Percentiles rank a stretch among this genome's conserved stretches.
Conservation (phyloP, 2,888 invertebrate genomes). For the Oscheius sp. region DNA sequence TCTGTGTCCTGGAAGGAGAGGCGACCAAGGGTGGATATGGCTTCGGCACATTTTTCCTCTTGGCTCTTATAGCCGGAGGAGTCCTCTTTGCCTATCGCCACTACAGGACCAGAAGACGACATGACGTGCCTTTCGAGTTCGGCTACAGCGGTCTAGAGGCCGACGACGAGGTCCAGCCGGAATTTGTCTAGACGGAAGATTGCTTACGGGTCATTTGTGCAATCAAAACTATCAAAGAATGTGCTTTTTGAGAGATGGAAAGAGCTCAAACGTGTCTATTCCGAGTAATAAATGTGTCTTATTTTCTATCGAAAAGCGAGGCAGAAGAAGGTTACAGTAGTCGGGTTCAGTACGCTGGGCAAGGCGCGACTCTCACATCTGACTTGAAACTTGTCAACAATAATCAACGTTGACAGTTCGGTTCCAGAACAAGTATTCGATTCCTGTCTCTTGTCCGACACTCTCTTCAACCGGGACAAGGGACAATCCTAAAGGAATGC, state of each 20-base stretch:
- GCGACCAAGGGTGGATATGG: conserved; percentile 17
- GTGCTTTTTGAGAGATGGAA: too few species aligned
- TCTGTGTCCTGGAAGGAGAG: conserved; percentile 7
- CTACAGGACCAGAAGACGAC: not conserved
- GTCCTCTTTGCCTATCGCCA: conserved; percentile 35
- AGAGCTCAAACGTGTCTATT: conserved; percentile 1
- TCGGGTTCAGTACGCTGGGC: too few species aligned
- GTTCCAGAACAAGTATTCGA: too few species aligned
- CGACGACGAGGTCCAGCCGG: conserved; percentile 35
- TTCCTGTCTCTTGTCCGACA: too few species aligned
- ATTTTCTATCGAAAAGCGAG: too few species aligned
- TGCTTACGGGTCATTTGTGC: not conserved
- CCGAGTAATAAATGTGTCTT: too few species aligned
- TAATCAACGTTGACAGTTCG: too few species aligned
- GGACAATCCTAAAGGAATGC: too few species aligned
- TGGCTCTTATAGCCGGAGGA: conserved; percentile 9
- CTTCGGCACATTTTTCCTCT: conserved; percentile 24
- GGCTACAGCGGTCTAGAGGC: conserved; percentile 31
- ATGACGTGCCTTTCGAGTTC: conserved; percentile 33
- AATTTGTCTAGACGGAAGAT: conserved; percentile 29
- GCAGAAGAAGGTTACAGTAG: too few species aligned
- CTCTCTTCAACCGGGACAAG: too few species aligned
- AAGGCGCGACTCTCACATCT: too few species aligned
- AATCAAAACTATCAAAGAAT: not conserved
- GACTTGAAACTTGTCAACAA: too few species aligned